phyloP scores from a whole-genome alignment of 2,113 vertebrate genomes.

The Notarius lentiginosus region DNA sequence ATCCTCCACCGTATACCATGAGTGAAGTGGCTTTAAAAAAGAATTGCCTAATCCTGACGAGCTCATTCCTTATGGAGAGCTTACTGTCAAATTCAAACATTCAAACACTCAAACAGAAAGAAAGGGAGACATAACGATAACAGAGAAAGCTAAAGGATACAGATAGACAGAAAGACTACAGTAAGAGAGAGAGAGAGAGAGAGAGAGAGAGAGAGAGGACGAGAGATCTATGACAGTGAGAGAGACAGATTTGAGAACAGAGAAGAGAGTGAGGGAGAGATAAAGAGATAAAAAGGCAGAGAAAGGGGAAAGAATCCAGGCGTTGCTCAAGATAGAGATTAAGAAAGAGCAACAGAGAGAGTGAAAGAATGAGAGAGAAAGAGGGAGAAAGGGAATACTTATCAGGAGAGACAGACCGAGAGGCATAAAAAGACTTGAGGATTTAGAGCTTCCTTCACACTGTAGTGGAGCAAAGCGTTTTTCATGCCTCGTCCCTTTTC shows the following conservation, averaged over 20 bases:
- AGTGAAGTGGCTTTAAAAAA: conserved; percentile 31
- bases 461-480: conserved; percentile 4
- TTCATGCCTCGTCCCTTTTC: conserved; percentile 20
- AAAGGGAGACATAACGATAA: not conserved
- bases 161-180: not conserved
- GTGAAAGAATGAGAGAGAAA: not conserved
- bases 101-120: not conserved
- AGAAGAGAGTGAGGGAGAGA: not conserved
- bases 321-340: not conserved
- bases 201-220: not conserved
- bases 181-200: not conserved
- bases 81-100: conserved; percentile 7
- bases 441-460: conserved; percentile 28
- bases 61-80: conserved; percentile 29
- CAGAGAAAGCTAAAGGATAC: not conserved
- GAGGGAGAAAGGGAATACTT: conserved; percentile 5
- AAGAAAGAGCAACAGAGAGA: not conserved
- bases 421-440: conserved; percentile 5
- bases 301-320: no score
- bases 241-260: not conserved
- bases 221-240: not conserved
- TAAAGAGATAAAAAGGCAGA: not conserved
- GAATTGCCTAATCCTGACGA: conserved; percentile 26
- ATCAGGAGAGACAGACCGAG: conserved; percentile 15
- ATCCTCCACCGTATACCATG: not conserved